These are phyloP conservation scores for Gila robusta DNA, from an alignment of 2,797 vertebrate species.

Conservation along the genomic window DNA sequence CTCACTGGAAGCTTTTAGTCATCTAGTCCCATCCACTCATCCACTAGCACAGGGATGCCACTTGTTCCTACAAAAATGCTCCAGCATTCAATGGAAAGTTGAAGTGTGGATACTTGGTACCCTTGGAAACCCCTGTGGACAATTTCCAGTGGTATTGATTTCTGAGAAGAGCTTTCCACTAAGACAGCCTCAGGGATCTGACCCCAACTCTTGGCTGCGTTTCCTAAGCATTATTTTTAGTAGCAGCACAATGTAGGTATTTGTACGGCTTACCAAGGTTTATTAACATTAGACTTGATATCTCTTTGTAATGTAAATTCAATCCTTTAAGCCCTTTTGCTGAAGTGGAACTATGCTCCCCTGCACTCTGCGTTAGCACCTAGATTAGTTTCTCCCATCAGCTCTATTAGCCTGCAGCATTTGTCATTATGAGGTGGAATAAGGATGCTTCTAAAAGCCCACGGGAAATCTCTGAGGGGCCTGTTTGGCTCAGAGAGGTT, in stretches of 20 bases:
- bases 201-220: conserved; percentile 67
- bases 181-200: conserved; percentile 69
- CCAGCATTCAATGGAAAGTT: conserved; percentile 57
- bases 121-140: conserved; percentile 61
- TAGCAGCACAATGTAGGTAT: conserved; percentile 68
- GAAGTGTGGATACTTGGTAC: conserved; percentile 59
- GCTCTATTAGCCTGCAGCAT: conserved; percentile 58
- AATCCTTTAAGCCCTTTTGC: conserved; percentile 65
- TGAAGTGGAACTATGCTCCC: conserved; percentile 62
- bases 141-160: conserved; percentile 73
- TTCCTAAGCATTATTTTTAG: conserved; percentile 75
- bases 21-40: neutral
- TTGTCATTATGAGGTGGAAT: conserved; percentile 59
- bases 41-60: conserved; percentile 1
- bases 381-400: conserved; percentile 61
- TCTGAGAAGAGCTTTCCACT: conserved; percentile 67
- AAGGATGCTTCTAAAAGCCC: conserved; percentile 49
- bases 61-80: conserved; percentile 28
- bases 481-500: neutral
- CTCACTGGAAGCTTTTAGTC: conserved; percentile 29
- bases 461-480: conserved; percentile 36
- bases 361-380: conserved; percentile 67
- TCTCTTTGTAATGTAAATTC: conserved; percentile 73
- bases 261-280: conserved; percentile 60
- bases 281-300: conserved; percentile 64